These are phyloP conservation scores for Pachyramphus minor DNA, from an alignment of 2,113 vertebrate genomes.

Conservation along the genomic window DNA sequence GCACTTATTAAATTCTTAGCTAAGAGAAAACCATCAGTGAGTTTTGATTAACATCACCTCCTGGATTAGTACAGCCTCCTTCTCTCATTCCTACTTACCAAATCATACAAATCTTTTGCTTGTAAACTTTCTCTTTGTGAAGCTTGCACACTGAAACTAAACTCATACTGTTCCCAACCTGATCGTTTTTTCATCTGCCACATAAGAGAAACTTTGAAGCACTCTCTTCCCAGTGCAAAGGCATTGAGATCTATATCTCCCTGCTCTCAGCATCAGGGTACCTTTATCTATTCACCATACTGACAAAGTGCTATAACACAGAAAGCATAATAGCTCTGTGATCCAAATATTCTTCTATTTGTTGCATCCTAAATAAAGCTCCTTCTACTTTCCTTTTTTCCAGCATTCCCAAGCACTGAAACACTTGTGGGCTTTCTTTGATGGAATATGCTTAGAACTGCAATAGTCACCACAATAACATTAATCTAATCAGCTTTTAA, in stretches of 20 bases:
- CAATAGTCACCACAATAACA: slow-evolving; percentile 69
- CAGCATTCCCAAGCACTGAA: not conserved
- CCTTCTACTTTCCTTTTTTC: not conserved
- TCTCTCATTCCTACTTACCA: not conserved
- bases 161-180: fast-evolving
- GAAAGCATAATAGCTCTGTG: not conserved
- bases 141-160: not conserved
- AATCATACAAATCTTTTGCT: not conserved
- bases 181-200: not conserved
- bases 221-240: not conserved
- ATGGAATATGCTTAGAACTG: slow-evolving; percentile 60
- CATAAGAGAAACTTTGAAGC: not conserved
- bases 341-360: not conserved
- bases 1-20: not conserved
- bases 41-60: not conserved
- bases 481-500: slow-evolving; percentile 74
- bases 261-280: too few species aligned
- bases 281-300: not conserved
- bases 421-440: slow-evolving; percentile 28
- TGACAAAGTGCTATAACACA: not conserved
- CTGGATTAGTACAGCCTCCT: not conserved
- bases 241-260: fast-evolving
- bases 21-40: not conserved
- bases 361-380: not conserved
- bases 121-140: not conserved